phyloP scores from a whole-genome alignment of 2,888 invertebrate species.

The Cryptocephalus moraei region DNA sequence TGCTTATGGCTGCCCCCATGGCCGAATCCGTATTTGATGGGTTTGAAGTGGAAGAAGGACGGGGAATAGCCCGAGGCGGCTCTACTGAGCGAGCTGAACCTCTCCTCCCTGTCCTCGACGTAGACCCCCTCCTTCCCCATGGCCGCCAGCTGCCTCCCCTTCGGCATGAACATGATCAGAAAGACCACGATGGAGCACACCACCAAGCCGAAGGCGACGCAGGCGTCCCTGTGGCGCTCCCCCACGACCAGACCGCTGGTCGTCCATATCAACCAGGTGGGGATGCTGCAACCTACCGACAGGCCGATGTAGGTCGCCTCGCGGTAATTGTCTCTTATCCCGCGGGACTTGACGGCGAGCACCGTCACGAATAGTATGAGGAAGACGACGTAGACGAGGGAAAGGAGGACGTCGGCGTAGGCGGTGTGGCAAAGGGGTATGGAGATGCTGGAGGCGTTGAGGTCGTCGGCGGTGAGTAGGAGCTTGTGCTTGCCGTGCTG shows the following conservation, averaged over 20 bases:
- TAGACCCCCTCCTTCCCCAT: constrained; percentile 83
- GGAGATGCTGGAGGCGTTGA: constrained; percentile 5
- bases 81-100: constrained; percentile 67
- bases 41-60: constrained; percentile 88
- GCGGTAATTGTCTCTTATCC: constrained; percentile 86
- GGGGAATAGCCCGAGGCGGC: constrained; percentile 80
- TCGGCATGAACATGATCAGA: constrained; percentile 89
- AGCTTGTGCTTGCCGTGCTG: constrained; percentile 34
- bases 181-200: constrained; percentile 78
- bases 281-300: constrained; percentile 75
- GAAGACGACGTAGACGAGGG: constrained; percentile 74
- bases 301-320: constrained; percentile 89
- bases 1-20: constrained; percentile 23
- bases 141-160: constrained; percentile 83
- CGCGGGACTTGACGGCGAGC: constrained; percentile 73
- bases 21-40: constrained; percentile 58
- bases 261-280: constrained; percentile 79
- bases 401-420: constrained; percentile 62
- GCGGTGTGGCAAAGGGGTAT: constrained; percentile 53
- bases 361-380: constrained; percentile 76
- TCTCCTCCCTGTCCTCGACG: constrained; percentile 72
- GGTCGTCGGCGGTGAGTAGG: constrained; percentile 34
- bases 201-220: constrained; percentile 81
- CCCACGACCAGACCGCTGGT: constrained; percentile 70
- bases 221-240: constrained; percentile 75